These are phyloP conservation scores for Ceratina australensis DNA, from an alignment of 1,140 invertebrate genomes.

Conservation along the genomic window DNA sequence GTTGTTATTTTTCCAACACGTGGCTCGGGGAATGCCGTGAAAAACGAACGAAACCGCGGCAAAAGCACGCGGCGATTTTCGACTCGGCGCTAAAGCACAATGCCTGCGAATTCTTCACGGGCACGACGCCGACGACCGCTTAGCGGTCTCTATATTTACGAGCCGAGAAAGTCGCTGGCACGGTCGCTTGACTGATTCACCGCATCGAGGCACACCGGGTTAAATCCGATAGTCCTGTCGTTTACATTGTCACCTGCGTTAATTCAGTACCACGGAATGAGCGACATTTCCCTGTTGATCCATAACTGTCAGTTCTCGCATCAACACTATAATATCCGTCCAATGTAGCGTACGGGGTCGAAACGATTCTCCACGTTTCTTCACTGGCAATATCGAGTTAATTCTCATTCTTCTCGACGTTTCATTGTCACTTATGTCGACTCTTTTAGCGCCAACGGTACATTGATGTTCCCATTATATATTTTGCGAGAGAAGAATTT, in stretches of 20 bases:
- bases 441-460: too few species aligned
- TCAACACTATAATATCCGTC: too few species aligned
- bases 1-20: constrained; percentile 22
- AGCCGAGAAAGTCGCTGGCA: constrained; percentile 57
- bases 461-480: too few species aligned
- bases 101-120: constrained; percentile 57
- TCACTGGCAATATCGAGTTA: too few species aligned
- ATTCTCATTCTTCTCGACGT: too few species aligned
- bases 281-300: background rate
- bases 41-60: constrained; percentile 51
- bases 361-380: too few species aligned
- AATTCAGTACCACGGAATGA: background rate
- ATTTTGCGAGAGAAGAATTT: too few species aligned
- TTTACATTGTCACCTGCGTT: constrained; percentile 8
- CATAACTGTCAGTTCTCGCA: background rate
- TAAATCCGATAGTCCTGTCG: constrained; percentile 17
- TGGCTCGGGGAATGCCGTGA: constrained; percentile 43
- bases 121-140: constrained; percentile 49
- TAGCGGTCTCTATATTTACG: constrained; percentile 61
- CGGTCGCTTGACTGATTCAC: constrained; percentile 59
- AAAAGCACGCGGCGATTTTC: constrained; percentile 54
- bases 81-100: constrained; percentile 52
- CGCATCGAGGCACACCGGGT: constrained; percentile 25
- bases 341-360: too few species aligned
- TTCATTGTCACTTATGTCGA: too few species aligned